Percentiles rank a stretch among this genome's conserved stretches.
Conservation (phyloP, 2,113 vertebrate species). For the Mustela nigripes region DNA sequence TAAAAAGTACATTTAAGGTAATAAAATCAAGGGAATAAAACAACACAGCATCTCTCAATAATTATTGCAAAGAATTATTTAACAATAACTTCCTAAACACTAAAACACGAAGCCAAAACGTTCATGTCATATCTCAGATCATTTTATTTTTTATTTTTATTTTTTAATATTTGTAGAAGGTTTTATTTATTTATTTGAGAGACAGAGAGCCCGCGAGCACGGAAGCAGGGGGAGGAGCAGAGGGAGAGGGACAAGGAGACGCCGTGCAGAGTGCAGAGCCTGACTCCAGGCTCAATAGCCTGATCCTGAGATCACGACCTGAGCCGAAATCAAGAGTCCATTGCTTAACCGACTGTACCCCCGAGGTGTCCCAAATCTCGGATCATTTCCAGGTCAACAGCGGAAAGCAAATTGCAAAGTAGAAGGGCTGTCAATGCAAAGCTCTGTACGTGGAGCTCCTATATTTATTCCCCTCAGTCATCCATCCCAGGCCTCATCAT, state of each 20-base stretch:
- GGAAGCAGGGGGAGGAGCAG: neutral
- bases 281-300: neutral
- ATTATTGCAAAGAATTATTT: slow-evolving; percentile 10
- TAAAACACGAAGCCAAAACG: neutral
- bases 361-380: neutral
- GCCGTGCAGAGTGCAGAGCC: neutral
- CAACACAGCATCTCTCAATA: neutral
- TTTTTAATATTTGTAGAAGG: neutral
- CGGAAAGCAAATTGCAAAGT: slow-evolving; percentile 41
- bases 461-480: neutral
- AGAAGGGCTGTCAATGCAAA: neutral
- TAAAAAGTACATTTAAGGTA: slow-evolving; percentile 29
- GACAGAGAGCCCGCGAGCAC: accelerated
- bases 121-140: neutral
- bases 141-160: neutral
- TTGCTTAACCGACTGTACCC: neutral
- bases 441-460: neutral
- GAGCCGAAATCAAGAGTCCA: neutral
- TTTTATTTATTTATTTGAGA: neutral
- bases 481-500: slow-evolving; percentile 39
- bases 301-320: neutral
- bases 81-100: neutral
- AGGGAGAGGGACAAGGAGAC: neutral
- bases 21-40: slow-evolving; percentile 5
- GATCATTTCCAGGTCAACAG: neutral